A percentile compares a stretch with the other conserved stretches of the same genome.
Conservation (phyloP, 2,797 vertebrate species). For the Sebastes steindachneri region DNA sequence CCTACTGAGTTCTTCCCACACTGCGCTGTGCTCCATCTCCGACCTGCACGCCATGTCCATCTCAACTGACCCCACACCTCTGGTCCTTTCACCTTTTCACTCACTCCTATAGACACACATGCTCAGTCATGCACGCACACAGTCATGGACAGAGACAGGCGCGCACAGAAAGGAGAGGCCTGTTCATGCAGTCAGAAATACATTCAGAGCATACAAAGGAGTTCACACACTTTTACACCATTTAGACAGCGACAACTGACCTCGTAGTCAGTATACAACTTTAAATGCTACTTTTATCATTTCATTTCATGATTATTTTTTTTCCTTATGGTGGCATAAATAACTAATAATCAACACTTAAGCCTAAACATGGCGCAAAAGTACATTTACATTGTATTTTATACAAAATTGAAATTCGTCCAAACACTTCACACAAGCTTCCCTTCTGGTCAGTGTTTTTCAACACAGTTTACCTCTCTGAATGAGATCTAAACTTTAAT, state of each 20-base stretch:
- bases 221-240: constrained; percentile 6
- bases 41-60: constrained; percentile 4
- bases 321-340: background rate
- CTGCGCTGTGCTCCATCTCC: background rate
- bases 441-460: no score
- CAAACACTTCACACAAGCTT: background rate
- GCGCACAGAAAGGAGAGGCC: constrained; percentile 6
- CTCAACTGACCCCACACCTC: constrained; percentile 52
- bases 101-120: constrained; percentile 43
- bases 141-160: constrained; percentile 35
- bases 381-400: background rate
- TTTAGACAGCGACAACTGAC: background rate
- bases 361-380: background rate
- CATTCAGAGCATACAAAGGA: constrained; percentile 36
- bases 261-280: background rate
- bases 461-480: no score
- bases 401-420: background rate
- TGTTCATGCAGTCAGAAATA: constrained; percentile 32
- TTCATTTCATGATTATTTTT: background rate
- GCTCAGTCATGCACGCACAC: constrained; percentile 57
- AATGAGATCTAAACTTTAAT: no score
- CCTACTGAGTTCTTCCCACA: constrained; percentile 12
- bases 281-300: background rate
- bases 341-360: background rate
- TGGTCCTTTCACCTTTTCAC: constrained; percentile 46